Percentiles rank a stretch among this genome's conserved stretches.
Conservation (phyloP, 1,140 invertebrate species). For the Caenorhabditis inopinata region DNA sequence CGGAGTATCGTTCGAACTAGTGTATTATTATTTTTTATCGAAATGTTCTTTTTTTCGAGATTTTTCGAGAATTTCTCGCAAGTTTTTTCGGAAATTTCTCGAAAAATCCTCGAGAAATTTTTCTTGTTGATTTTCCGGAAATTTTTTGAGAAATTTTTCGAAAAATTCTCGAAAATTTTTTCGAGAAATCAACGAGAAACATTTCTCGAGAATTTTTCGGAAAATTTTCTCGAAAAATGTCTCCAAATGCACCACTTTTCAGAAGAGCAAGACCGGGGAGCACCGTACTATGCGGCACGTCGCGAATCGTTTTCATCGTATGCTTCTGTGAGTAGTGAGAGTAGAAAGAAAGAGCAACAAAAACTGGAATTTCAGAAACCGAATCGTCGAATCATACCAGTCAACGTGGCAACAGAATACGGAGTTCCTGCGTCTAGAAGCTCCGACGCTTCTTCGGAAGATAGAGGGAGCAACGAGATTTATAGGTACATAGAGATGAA, state of each 20-base stretch:
- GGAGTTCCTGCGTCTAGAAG: neutral
- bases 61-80: too few species aligned
- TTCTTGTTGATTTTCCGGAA: too few species aligned
- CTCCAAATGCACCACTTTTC: too few species aligned
- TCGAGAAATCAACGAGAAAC: too few species aligned
- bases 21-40: too few species aligned
- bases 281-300: neutral
- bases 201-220: too few species aligned
- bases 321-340: conserved; percentile 34
- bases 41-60: too few species aligned
- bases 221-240: neutral
- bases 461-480: conserved; percentile 13
- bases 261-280: neutral
- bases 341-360: neutral
- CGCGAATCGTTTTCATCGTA: conserved; percentile 11
- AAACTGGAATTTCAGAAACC: neutral
- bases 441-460: conserved; percentile 7
- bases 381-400: neutral
- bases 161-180: neutral
- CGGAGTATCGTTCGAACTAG: too few species aligned
- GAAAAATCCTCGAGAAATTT: neutral
- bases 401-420: neutral
- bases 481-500: neutral
- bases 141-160: too few species aligned
- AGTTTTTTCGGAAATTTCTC: too few species aligned